These are phyloP conservation scores for Motacilla tschutschensis DNA, from an alignment of 2,113 vertebrate genomes.

Conservation along the genomic window DNA sequence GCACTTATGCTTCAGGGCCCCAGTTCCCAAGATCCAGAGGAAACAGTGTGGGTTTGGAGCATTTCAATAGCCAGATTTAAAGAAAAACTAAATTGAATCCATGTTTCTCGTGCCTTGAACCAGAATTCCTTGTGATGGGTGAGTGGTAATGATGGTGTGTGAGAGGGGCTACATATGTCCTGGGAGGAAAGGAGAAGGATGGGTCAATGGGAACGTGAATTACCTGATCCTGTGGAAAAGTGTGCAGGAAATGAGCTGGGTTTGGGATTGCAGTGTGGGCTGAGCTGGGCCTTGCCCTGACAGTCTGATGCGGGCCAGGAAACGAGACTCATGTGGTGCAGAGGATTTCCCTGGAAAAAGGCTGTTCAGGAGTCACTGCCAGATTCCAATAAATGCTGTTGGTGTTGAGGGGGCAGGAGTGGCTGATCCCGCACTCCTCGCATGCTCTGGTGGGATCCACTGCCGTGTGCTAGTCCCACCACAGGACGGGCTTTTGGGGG, in stretches of 20 bases:
- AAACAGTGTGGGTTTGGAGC: background rate
- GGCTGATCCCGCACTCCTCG: accelerated
- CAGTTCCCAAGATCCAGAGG: background rate
- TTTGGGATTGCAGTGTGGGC: background rate
- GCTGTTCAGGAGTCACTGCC: background rate
- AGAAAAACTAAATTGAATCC: background rate
- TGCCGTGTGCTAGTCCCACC: background rate
- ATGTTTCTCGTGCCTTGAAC: background rate
- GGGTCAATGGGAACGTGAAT: background rate
- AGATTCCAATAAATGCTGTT: too few species aligned
- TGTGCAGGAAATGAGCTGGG: background rate
- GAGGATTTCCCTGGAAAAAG: background rate
- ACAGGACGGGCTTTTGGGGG: background rate
- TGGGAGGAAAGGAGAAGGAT: background rate
- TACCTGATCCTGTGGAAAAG: background rate
- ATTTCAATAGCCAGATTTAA: background rate
- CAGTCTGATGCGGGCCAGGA: background rate
- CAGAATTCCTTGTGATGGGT: background rate
- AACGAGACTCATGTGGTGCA: accelerated
- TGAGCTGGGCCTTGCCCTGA: background rate
- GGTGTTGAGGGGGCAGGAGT: accelerated
- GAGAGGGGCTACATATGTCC: background rate
- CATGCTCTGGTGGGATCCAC: background rate
- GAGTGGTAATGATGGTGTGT: background rate
- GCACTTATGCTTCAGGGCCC: background rate